phyloP scores from a whole-genome alignment of 2,797 vertebrate genomes.

The Gallinago stenura region DNA sequence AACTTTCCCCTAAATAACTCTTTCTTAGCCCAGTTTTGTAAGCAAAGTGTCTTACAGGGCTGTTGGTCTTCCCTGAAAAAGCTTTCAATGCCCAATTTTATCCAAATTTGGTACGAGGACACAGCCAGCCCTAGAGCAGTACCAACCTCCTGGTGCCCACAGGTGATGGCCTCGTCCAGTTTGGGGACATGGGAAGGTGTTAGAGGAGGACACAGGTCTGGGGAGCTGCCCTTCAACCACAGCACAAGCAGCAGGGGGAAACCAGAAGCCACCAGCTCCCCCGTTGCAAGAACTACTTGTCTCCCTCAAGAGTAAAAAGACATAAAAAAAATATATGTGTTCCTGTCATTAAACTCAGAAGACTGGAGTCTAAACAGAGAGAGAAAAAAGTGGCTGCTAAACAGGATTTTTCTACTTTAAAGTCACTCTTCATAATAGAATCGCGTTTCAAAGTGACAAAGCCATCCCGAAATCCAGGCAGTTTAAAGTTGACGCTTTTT shows the following conservation, averaged over 20 bases:
- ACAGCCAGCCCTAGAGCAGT: accelerated
- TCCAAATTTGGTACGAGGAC: accelerated
- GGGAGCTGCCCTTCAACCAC: background rate
- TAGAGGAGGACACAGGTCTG: accelerated
- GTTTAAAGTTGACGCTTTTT: background rate
- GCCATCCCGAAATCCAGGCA: background rate
- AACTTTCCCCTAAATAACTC: background rate
- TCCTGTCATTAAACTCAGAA: background rate
- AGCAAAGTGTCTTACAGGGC: background rate
- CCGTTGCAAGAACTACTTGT: background rate
- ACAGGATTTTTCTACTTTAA: background rate
- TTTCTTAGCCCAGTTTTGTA: background rate
- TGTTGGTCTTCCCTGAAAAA: background rate
- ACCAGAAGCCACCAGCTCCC: background rate
- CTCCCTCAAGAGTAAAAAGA: background rate
- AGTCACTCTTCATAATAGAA: background rate
- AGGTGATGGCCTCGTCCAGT: background rate
- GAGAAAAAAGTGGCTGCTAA: background rate
- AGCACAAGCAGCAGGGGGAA: background rate
- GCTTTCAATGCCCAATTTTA: background rate
- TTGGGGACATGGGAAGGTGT: background rate
- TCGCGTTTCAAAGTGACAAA: background rate
- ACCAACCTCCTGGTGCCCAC: background rate
- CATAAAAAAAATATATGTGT: background rate
- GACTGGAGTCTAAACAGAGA: slow-evolving; percentile 14